phyloP scores from a whole-genome alignment of 2,797 vertebrate species.

The Manis pentadactyla region DNA sequence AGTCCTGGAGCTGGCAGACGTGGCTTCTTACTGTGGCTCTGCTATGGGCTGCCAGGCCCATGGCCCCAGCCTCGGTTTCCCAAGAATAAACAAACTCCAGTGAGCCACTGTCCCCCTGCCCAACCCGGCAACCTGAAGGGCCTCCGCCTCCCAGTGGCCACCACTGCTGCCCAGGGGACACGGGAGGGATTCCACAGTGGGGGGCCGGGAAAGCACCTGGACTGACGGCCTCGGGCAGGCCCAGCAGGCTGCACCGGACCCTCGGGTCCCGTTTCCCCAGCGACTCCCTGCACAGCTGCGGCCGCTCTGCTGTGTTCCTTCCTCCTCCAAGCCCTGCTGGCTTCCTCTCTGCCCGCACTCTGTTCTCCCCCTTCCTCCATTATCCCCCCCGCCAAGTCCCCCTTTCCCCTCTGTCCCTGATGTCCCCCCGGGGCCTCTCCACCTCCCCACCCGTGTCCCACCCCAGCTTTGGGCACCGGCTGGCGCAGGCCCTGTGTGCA shows the following conservation, averaged over 20 bases:
- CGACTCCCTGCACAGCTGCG: fast-evolving
- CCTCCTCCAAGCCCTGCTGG: fast-evolving
- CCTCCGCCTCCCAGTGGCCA: not conserved
- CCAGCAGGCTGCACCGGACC: not conserved
- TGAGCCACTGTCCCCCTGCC: not conserved
- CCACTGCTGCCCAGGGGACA: not conserved
- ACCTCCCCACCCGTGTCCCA: not conserved
- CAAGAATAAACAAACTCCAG: fast-evolving
- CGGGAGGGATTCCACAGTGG: fast-evolving
- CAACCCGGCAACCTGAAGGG: not conserved
- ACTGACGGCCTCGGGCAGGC: not conserved
- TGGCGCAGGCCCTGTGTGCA: not conserved
- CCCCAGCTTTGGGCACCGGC: not conserved
- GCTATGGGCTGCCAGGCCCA: not conserved
- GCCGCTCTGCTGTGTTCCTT: fast-evolving
- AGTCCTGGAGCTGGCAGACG: fast-evolving
- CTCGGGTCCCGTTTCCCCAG: not conserved
- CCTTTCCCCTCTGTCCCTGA: not conserved
- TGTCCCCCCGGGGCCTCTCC: not conserved
- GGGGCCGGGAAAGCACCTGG: not conserved
- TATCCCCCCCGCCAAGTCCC: too few species aligned
- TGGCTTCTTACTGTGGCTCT: not conserved
- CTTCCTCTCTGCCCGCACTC: not conserved
- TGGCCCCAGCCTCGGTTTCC: fast-evolving
- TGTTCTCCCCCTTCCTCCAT: not conserved